Percentiles rank a stretch among this genome's conserved stretches.
Conservation (phyloP, 2,113 vertebrate species). For the Hirundichthys speculiger region DNA sequence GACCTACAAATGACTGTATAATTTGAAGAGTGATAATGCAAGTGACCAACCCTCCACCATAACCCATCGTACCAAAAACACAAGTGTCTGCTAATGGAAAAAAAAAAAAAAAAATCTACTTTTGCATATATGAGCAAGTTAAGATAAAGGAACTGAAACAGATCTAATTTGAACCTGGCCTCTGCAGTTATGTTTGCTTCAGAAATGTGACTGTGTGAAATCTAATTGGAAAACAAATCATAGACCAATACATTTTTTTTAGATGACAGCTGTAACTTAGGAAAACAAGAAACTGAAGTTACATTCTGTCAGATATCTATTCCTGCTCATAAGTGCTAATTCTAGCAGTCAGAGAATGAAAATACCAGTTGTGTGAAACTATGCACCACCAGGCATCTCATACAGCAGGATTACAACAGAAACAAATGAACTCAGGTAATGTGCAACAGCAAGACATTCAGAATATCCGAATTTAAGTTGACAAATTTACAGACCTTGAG, state of each 20-base stretch:
- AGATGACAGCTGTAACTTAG: conserved; percentile 12
- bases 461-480: background rate
- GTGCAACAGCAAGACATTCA: conserved; percentile 1
- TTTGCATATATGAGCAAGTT: conserved; percentile 35
- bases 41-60: conserved; percentile 27
- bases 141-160: conserved; percentile 53
- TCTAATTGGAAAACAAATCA: too few species aligned
- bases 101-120: conserved; percentile 51
- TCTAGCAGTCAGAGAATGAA: conserved; percentile 1
- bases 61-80: conserved; percentile 52
- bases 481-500: too few species aligned
- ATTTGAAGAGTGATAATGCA: conserved; percentile 61
- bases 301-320: conserved; percentile 7
- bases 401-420: conserved; percentile 29
- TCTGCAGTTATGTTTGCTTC: conserved; percentile 46
- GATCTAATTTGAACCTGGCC: conserved; percentile 32
- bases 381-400: too few species aligned
- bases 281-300: conserved; percentile 17
- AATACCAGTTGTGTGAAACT: background rate
- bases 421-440: conserved; percentile 5
- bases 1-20: conserved; percentile 74
- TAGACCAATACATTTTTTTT: background rate
- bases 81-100: conserved; percentile 5
- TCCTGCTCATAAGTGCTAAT: too few species aligned
- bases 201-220: conserved; percentile 20